Base-by-base conservation (phyloP, 1,140 invertebrate species). In the Neuroterus valhalla region DNA sequence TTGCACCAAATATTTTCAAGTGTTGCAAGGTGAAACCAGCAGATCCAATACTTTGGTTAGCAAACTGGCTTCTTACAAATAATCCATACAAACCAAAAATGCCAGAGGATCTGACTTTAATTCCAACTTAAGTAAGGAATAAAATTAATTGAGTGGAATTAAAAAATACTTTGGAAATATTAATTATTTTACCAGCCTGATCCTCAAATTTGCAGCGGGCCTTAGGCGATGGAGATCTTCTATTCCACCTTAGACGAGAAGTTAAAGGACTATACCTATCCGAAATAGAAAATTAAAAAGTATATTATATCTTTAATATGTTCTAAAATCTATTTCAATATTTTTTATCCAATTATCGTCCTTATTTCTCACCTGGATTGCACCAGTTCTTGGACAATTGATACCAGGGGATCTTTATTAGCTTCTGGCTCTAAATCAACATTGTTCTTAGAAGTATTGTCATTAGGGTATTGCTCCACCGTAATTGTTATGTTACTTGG, bases 1-100 rank as follows among this genome's bases (percentile, higher is more conserved):
- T 38, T 8, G 4, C 3, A 26, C 4, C 26, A 38, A 31, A 1
- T 71, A 44, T 79, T 77, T 75, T 55, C 42, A 43, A 89, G 88
- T 87, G 85, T 14, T 94, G 93, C 71, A 93, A 93, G 82, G 89
- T 92, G 71, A 94, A 94, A 78, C 95, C 95, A 0, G 88, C 90
- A 1, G 94, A 96, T 86, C 95, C 96, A 6, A 89, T 96, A 66
- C 78, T 94, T 8, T 96, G 94, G 94, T 85, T 97, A 15, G 95
- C 95, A 10, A 93, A 96, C 83, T 95, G 94, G 92, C 87, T 97
- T 38, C 86, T 94, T 1, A 84, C 90, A 26, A 93, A 96, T 86
- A 96, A 96, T 89, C 94, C 94, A 4, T 94, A 94, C 82, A 94
- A 94, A 82, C 95, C 93, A 1, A 90, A 88, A 82, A 85, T 78